phyloP scores from a whole-genome alignment of 2,888 invertebrate genomes.

The Drosophila mulleri region DNA sequence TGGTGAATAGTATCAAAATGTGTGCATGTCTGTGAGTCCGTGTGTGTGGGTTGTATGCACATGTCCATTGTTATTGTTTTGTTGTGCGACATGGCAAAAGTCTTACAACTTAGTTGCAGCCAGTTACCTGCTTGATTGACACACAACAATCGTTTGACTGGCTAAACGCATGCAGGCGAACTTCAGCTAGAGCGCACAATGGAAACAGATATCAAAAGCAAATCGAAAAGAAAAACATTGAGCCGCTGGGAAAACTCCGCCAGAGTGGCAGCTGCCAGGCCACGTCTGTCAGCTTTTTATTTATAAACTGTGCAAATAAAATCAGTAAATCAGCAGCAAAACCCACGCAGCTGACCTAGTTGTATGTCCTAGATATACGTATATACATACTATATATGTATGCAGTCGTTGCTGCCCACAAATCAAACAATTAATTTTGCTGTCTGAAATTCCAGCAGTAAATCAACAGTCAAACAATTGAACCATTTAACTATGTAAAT shows the following conservation, averaged over 20 bases:
- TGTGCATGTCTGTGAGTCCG: neutral
- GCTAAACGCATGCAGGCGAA: slow-evolving; percentile 33
- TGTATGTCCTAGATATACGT: neutral
- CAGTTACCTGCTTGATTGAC: slow-evolving; percentile 64
- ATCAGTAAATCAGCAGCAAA: slow-evolving; percentile 64
- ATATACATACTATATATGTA: neutral
- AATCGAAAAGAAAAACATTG: neutral
- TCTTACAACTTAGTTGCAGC: slow-evolving; percentile 38
- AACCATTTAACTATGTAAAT: slow-evolving; percentile 81
- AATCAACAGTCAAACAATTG: slow-evolving; percentile 80
- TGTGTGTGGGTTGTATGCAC: neutral
- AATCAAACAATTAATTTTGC: slow-evolving; percentile 77
- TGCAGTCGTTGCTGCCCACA: slow-evolving; percentile 45
- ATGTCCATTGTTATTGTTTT: slow-evolving; percentile 43
- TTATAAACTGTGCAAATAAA: slow-evolving; percentile 78
- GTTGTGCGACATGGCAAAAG: slow-evolving; percentile 26
- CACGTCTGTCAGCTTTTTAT: slow-evolving; percentile 66
- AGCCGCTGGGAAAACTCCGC: slow-evolving; percentile 46
- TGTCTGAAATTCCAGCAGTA: slow-evolving; percentile 77
- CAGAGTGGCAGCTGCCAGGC: slow-evolving; percentile 56
- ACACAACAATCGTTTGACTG: slow-evolving; percentile 32
- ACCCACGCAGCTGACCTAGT: slow-evolving; percentile 45
- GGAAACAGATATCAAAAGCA: slow-evolving; percentile 14
- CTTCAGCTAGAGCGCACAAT: slow-evolving; percentile 19
- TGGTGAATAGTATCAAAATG: slow-evolving; percentile 60